A percentile compares a stretch with the other conserved stretches of the same genome.
Evolutionary conservation across 2,888 invertebrate genomes (phyloP).

Genomic region (Holacanthella duospinosa): DNA sequence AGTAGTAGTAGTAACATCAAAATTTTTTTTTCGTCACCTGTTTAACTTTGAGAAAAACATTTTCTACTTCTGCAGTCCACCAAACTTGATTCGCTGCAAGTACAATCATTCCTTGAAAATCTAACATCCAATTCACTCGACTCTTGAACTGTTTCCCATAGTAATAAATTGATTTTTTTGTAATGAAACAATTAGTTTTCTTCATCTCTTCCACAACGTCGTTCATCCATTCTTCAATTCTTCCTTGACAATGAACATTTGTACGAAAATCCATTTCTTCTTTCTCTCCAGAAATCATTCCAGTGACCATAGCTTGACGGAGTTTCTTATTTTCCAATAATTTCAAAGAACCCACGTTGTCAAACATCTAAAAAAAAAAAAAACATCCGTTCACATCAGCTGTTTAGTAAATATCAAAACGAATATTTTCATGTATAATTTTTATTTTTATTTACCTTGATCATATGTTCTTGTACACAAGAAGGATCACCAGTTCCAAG

Average conservation of each 20-base stretch:
- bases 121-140: constrained; percentile 68
- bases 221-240: constrained; percentile 90
- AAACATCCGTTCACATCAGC: constrained; percentile 7
- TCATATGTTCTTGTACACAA: constrained; percentile 84
- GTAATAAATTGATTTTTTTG: constrained; percentile 76
- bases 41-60: constrained; percentile 58
- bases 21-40: constrained; percentile 49
- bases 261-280: constrained; percentile 69
- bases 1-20: background rate
- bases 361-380: constrained; percentile 62
- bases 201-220: constrained; percentile 74
- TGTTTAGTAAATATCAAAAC: background rate
- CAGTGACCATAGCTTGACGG: constrained; percentile 59
- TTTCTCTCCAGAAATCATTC: constrained; percentile 80
- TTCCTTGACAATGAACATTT: constrained; percentile 60
- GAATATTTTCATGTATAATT: background rate
- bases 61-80: constrained; percentile 94
- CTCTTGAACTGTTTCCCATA: constrained; percentile 63
- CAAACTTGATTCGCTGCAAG: constrained; percentile 79
- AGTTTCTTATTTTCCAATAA: constrained; percentile 56
- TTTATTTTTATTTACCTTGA: constrained; percentile 53
- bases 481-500: constrained; percentile 73
- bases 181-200: constrained; percentile 64
- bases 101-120: constrained; percentile 78
- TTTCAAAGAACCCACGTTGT: constrained; percentile 74